Evolutionary conservation across 2,888 invertebrate genomes (phyloP).

Genomic region (Halictus quadricinctus): DNA sequence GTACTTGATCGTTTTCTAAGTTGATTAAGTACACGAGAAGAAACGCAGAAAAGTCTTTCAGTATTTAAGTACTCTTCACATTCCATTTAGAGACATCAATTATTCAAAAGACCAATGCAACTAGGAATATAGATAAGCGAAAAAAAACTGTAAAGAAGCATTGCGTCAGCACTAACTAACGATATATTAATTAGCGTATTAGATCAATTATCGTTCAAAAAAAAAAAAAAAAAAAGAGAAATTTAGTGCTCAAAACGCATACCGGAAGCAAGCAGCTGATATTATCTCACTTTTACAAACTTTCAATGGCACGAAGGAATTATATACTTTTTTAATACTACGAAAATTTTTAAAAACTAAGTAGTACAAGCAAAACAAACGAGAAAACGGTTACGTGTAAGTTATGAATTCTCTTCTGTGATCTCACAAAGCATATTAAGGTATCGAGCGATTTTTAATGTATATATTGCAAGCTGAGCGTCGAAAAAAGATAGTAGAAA

Average conservation of each 20-base stretch:
- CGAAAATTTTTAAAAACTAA: slow-evolving; percentile 20
- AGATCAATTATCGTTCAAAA: background rate
- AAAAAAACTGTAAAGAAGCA: slow-evolving; percentile 2
- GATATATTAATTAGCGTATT: slow-evolving; percentile 1
- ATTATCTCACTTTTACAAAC: slow-evolving; percentile 14
- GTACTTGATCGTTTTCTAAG: slow-evolving; percentile 19
- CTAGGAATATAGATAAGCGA: background rate
- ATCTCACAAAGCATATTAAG: slow-evolving; percentile 26
- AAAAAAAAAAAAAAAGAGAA: slow-evolving; percentile 4
- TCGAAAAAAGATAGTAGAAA: slow-evolving; percentile 8
- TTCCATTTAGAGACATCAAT: slow-evolving; percentile 15
- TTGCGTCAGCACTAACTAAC: slow-evolving; percentile 11
- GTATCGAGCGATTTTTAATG: slow-evolving; percentile 6
- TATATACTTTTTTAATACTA: slow-evolving; percentile 24
- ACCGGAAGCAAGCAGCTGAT: slow-evolving; percentile 25
- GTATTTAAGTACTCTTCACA: slow-evolving; percentile 24
- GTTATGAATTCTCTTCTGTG: slow-evolving; percentile 39
- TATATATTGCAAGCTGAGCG: slow-evolving; percentile 11
- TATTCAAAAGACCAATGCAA: slow-evolving; percentile 12
- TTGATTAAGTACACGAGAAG: slow-evolving; percentile 9
- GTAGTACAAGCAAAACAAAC: slow-evolving; percentile 20
- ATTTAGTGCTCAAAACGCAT: slow-evolving; percentile 23
- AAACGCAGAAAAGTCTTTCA: slow-evolving; percentile 14
- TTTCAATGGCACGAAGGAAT: slow-evolving; percentile 13
- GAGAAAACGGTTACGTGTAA: slow-evolving; percentile 8